Percentiles rank a stretch among this genome's conserved stretches.
These are phyloP conservation scores for Blastomussa wellsi DNA, from an alignment of 92 coral and sea anemone genomes.

Conservation along the genomic window DNA sequence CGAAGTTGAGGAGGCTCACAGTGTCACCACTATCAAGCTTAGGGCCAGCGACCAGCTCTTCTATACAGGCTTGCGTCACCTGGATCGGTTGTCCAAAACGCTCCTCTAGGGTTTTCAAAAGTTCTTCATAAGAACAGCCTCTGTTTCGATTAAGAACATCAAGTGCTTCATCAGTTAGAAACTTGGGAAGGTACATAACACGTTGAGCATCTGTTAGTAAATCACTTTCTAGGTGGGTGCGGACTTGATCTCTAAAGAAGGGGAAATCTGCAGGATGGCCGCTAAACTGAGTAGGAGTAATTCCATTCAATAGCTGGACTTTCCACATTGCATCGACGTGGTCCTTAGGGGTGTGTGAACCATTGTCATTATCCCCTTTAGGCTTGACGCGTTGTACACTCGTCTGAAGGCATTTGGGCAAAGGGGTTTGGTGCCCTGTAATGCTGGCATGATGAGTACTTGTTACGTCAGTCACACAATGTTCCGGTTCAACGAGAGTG, in stretches of 20 bases:
- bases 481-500: background rate
- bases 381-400: background rate
- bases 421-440: background rate
- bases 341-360: conserved; percentile 30
- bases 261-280: conserved; percentile 69
- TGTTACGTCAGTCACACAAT: background rate
- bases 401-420: background rate
- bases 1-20: conserved; percentile 54
- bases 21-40: conserved; percentile 60
- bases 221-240: conserved; percentile 55
- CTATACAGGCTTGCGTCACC: conserved; percentile 58
- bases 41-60: conserved; percentile 64
- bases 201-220: conserved; percentile 66
- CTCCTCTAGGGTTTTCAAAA: conserved; percentile 52
- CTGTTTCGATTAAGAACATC: conserved; percentile 60
- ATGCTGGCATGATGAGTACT: background rate
- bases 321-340: conserved; percentile 57
- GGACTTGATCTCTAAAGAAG: conserved; percentile 48
- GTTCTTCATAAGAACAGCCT: conserved; percentile 57
- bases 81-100: conserved; percentile 52
- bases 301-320: conserved; percentile 37
- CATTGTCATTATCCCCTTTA: background rate
- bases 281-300: conserved; percentile 54
- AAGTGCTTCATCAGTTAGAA: conserved; percentile 56
- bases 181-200: conserved; percentile 62